Evolutionary conservation across 2,888 invertebrate genomes (phyloP).

Genomic region (Sepiola atlantica): DNA sequence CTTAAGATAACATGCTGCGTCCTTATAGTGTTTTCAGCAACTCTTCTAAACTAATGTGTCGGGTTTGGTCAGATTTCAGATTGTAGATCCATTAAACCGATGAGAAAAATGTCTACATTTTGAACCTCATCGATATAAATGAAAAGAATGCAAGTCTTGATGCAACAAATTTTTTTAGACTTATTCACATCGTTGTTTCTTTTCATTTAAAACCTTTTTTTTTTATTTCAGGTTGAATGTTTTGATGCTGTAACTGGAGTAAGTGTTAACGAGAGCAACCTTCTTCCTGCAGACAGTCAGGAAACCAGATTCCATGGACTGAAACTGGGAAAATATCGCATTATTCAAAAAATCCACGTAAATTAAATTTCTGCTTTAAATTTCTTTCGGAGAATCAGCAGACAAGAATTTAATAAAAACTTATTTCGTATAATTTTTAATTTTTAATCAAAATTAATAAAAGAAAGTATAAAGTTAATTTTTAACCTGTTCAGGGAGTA

Average conservation of each 20-base stretch:
- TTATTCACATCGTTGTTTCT: background rate
- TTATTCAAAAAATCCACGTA: constrained; percentile 32
- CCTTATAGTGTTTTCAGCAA: no score
- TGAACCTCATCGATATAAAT: background rate
- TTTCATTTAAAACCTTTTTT: background rate
- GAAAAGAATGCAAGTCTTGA: background rate
- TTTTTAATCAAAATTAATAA: background rate
- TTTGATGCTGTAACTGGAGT: constrained; percentile 33
- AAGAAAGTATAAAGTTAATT: no score
- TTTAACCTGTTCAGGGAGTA: no score
- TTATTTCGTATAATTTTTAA: background rate
- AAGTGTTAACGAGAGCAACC: background rate
- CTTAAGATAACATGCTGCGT: background rate
- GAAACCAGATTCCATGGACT: background rate
- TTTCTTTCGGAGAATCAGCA: background rate
- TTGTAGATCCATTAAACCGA: no score
- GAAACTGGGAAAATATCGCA: background rate
- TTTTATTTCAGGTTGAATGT: constrained; percentile 34
- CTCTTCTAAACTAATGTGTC: no score
- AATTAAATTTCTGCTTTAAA: background rate
- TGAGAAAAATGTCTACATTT: no score
- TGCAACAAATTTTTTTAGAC: background rate
- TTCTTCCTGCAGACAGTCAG: background rate
- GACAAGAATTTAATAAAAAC: background rate
- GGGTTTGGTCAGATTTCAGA: no score